Percentiles rank a stretch among this genome's conserved stretches.
phyloP scores from a whole-genome alignment of 2,113 vertebrate genomes.

The Neogale vison region DNA sequence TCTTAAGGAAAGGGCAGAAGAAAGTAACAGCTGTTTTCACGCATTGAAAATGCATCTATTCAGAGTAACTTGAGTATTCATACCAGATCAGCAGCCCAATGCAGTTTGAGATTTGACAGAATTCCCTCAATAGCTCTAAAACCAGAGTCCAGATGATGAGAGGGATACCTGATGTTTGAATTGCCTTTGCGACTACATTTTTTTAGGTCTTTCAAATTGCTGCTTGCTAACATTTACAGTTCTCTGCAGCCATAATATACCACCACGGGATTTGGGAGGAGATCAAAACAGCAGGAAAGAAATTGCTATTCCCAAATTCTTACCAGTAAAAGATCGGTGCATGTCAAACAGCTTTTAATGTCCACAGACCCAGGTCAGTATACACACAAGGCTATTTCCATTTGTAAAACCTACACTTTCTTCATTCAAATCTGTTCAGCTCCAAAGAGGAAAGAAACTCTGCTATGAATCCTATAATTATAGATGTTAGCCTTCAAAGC shows the following conservation, averaged over 20 bases:
- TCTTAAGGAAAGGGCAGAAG: neutral
- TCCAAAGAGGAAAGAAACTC: slow-evolving; percentile 51
- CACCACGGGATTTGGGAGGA: slow-evolving; percentile 52
- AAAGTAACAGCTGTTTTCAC: slow-evolving; percentile 9
- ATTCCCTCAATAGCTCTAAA: slow-evolving; percentile 66
- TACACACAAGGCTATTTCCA: slow-evolving; percentile 42
- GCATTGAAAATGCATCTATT: slow-evolving; percentile 31
- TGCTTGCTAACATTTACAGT: slow-evolving; percentile 66
- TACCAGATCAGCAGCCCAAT: neutral
- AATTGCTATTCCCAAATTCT: slow-evolving; percentile 64
- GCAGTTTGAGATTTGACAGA: slow-evolving; percentile 59
- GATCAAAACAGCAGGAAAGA: slow-evolving; percentile 68
- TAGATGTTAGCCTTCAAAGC: slow-evolving; percentile 41
- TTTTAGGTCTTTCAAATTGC: slow-evolving; percentile 50
- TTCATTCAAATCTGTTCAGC: slow-evolving; percentile 45
- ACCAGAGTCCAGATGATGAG: neutral
- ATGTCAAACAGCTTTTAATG: slow-evolving; percentile 67
- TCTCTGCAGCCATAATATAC: slow-evolving; percentile 61
- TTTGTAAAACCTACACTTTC: slow-evolving; percentile 56
- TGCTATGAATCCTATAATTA: slow-evolving; percentile 64
- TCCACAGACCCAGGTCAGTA: slow-evolving; percentile 38
- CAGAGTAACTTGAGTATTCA: slow-evolving; percentile 51
- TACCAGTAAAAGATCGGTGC: slow-evolving; percentile 36
- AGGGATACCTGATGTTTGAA: slow-evolving; percentile 58
- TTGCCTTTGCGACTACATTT: slow-evolving; percentile 61